phyloP scores from a whole-genome alignment of 2,888 invertebrate genomes.

The Pammene aurita region DNA sequence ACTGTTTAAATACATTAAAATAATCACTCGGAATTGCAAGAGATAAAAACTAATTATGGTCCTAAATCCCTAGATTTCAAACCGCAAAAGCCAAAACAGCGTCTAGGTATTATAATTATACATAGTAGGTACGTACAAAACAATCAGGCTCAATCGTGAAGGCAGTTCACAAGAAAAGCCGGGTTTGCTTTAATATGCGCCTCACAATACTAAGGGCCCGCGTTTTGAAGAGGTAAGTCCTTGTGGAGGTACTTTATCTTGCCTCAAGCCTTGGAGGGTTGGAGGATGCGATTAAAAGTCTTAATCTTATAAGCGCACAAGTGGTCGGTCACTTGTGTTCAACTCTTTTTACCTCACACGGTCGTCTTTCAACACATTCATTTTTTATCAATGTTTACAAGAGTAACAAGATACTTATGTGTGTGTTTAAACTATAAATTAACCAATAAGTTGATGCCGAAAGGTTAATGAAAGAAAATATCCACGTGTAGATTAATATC shows the following conservation, averaged over 20 bases:
- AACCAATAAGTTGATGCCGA: neutral
- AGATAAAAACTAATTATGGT: slow-evolving; percentile 14
- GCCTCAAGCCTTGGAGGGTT: slow-evolving; percentile 68
- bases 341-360: slow-evolving; percentile 43
- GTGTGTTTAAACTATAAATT: neutral
- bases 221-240: slow-evolving; percentile 77
- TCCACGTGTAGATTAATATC: neutral
- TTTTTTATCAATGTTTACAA: neutral
- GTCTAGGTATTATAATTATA: slow-evolving; percentile 60
- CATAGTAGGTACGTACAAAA: slow-evolving; percentile 55
- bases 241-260: slow-evolving; percentile 74
- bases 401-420: neutral
- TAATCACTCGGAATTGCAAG: neutral
- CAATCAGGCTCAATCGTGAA: slow-evolving; percentile 69
- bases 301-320: slow-evolving; percentile 68
- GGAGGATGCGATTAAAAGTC: slow-evolving; percentile 71
- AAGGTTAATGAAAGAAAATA: neutral
- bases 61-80: slow-evolving; percentile 7
- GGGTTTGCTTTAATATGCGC: slow-evolving; percentile 76
- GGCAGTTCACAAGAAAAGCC: slow-evolving; percentile 68
- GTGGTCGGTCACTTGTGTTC: slow-evolving; percentile 47
- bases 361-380: neutral
- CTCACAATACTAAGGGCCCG: slow-evolving; percentile 75
- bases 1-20: neutral
- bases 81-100: slow-evolving; percentile 46